Conservation (phyloP, 2,888 invertebrate genomes). For the Pemphredon lugubris region DNA sequence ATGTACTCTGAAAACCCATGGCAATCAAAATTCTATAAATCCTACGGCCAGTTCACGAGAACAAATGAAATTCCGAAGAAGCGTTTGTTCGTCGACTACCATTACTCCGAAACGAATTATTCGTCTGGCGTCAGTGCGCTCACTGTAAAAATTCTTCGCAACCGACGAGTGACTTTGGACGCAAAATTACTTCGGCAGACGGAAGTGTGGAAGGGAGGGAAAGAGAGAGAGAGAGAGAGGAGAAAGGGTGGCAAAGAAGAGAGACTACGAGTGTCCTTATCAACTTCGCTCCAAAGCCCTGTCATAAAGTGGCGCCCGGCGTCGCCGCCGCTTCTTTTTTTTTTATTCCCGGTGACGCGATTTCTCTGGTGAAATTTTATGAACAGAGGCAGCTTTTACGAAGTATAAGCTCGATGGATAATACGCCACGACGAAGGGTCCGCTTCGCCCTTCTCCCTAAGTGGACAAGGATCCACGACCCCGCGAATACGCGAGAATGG, state of each 20-base stretch:
- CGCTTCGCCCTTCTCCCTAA: conserved; percentile 39
- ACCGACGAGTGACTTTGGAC: conserved; percentile 2
- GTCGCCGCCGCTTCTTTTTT: conserved; percentile 13
- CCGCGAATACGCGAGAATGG: conserved; percentile 35
- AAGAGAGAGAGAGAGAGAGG: background rate
- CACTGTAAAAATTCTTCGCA: background rate
- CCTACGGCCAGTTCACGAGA: too few relatives aligned
- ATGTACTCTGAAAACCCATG: too few relatives aligned
- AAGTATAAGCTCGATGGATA: conserved; percentile 44
- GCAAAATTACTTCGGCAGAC: background rate
- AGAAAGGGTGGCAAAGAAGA: background rate
- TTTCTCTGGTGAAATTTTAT: conserved; percentile 51
- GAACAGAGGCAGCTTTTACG: conserved; percentile 48
- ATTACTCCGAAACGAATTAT: too few relatives aligned
- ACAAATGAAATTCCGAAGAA: too few relatives aligned
- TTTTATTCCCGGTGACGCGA: conserved; percentile 22
- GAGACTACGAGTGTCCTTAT: conserved; percentile 35
- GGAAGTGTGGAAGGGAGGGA: background rate
- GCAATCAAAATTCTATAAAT: too few relatives aligned
- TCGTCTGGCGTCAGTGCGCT: too few relatives aligned
- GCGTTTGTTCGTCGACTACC: too few relatives aligned
- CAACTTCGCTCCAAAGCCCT: conserved; percentile 33
- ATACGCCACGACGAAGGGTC: conserved; percentile 23
- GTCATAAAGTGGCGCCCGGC: conserved; percentile 39
- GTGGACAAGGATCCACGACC: conserved; percentile 48